Conservation (phyloP, 2,888 invertebrate species). For the Parascotia fuliginaria region DNA sequence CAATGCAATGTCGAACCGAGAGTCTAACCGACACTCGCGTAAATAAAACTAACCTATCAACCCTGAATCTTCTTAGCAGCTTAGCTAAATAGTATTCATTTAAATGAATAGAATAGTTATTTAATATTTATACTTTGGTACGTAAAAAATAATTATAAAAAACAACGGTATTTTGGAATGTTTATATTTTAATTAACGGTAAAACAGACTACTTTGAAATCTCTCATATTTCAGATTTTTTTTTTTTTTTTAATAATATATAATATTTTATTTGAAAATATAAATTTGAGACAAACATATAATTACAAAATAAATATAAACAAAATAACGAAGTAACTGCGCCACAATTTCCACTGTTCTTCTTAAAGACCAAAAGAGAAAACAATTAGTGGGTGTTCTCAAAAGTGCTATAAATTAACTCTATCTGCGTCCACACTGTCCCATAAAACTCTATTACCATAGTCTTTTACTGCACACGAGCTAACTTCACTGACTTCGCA, state of each 20-base stretch:
- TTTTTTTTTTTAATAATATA: no score
- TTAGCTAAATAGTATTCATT: conserved; percentile 52
- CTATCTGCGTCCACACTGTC: conserved; percentile 39
- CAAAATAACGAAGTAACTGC: background rate
- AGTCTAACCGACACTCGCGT: conserved; percentile 46
- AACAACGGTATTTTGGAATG: no score
- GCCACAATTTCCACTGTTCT: conserved; percentile 17
- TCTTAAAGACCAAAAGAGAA: conserved; percentile 32
- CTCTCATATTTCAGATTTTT: no score
- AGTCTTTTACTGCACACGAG: conserved; percentile 39
- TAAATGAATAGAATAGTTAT: conserved; percentile 14
- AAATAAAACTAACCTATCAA: conserved; percentile 73
- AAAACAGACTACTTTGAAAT: no score
- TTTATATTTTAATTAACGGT: no score
- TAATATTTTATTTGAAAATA: no score
- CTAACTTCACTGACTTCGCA: conserved; percentile 19
- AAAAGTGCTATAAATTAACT: conserved; percentile 43
- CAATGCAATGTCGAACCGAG: conserved; percentile 67
- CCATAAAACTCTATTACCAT: conserved; percentile 37
- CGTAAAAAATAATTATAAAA: no score
- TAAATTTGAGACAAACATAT: no score
- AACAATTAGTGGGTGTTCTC: conserved; percentile 42
- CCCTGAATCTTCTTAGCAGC: conserved; percentile 51
- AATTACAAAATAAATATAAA: no score
- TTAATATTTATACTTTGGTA: no score